phyloP scores from a whole-genome alignment of 23 tunicate genomes.

The Trididemnum nubilum region DNA sequence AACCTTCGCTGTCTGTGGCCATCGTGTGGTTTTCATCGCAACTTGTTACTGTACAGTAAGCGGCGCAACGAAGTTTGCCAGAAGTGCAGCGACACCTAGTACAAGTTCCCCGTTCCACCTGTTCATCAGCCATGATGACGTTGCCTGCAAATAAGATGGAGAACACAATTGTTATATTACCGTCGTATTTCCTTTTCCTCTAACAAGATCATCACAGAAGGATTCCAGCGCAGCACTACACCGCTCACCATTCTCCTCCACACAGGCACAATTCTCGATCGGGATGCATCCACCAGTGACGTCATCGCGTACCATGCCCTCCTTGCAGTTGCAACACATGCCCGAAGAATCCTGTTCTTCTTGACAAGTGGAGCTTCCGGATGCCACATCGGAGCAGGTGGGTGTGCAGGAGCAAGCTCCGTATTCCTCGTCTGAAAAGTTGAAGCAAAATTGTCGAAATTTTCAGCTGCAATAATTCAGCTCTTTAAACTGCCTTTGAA shows the following conservation, averaged over 20 bases:
- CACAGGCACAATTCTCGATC: conserved; percentile 71
- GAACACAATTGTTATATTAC: too few species aligned
- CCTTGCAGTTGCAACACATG: conserved; percentile 72
- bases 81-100: conserved; percentile 55
- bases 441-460: too few species aligned
- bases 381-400: conserved; percentile 39
- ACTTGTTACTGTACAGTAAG: conserved; percentile 56
- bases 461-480: too few species aligned
- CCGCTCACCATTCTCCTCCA: conserved; percentile 61
- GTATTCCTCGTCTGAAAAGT: conserved; percentile 59
- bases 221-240: too few species aligned
- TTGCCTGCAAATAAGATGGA: conserved; percentile 10
- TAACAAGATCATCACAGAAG: too few species aligned
- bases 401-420: conserved; percentile 68
- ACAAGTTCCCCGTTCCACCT: conserved; percentile 41
- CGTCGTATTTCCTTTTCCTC: too few species aligned
- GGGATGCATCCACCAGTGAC: conserved; percentile 79
- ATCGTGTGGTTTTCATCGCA: conserved; percentile 52
- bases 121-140: conserved; percentile 10
- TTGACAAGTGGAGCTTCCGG: conserved; percentile 36
- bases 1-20: conserved; percentile 62
- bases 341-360: conserved; percentile 33
- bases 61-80: conserved; percentile 58
- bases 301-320: conserved; percentile 85
- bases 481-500: too few species aligned